Conservation (phyloP, 2,888 invertebrate species). For the Drosophila lacicola region DNA sequence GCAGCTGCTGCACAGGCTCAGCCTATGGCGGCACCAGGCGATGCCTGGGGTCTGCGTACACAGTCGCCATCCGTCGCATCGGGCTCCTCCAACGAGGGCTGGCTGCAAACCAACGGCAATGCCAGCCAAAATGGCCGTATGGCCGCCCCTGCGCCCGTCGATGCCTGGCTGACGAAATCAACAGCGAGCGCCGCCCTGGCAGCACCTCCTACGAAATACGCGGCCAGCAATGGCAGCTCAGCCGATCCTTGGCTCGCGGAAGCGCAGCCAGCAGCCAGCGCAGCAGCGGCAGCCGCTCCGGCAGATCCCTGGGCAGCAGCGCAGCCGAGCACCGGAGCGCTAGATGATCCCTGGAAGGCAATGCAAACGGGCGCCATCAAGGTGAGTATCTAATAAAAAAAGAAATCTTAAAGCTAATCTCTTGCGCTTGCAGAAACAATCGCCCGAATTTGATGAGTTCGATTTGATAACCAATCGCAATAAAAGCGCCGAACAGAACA, state of each 20-base stretch:
- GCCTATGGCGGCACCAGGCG: constrained; percentile 51
- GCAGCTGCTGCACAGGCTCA: constrained; percentile 40
- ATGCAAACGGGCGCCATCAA: constrained; percentile 83
- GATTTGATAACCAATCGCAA: constrained; percentile 93
- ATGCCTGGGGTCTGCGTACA: constrained; percentile 83
- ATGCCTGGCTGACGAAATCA: constrained; percentile 82
- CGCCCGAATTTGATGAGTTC: constrained; percentile 93
- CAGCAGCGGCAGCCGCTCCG: constrained; percentile 50
- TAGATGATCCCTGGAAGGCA: constrained; percentile 87
- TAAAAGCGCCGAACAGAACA: constrained; percentile 83
- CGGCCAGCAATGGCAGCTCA: constrained; percentile 57
- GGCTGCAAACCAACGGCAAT: constrained; percentile 83
- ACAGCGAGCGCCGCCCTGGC: constrained; percentile 53
- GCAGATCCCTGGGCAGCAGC: constrained; percentile 76
- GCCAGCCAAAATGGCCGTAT: constrained; percentile 65
- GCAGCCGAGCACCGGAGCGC: constrained; percentile 61
- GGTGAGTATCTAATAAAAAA: constrained; percentile 44
- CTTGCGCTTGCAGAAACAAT: constrained; percentile 69
- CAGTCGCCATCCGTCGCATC: constrained; percentile 85
- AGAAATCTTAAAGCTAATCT: neutral
- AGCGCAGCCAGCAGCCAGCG: constrained; percentile 33
- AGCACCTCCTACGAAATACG: constrained; percentile 56
- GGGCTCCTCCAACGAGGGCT: constrained; percentile 84
- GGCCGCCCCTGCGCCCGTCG: constrained; percentile 63
- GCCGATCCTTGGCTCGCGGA: constrained; percentile 83